Evolutionary conservation across 2,888 invertebrate genomes (phyloP), one percentile per base, ranked within the genome.

Genomic region (Napeogenes inachia): DNA sequence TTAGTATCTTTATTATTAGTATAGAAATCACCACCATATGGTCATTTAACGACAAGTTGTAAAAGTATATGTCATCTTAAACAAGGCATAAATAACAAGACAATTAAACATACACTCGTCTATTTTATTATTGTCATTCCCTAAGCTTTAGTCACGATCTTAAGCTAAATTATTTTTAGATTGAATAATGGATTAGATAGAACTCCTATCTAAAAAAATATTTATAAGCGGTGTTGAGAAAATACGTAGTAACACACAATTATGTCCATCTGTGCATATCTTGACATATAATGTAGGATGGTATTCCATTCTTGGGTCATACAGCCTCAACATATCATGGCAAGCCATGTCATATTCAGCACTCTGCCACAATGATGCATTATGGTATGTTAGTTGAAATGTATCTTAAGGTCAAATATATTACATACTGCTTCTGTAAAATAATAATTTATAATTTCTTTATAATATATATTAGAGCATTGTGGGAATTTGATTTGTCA

Each of bases 41-140:
- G 79, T 78, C 80, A 75, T 75, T 89, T 89, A 87, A 89, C 85
- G 86, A 82, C 72, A 66, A 72, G 79, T 77, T 84, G 85, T 89
- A 88, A 88, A 89, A 87, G 83, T 85, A 83, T 87, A 87, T 81
- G 86, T 85, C 86, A 83, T 80, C 88, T 87, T 89, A 89, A 90
- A 89, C 89, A 89, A 88, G 89, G 89, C 89, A 88, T 89, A 89
- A 89, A 89, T 85, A 87, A 76, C 75, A 84, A 80, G 83, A 89
- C 83, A 87, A 87, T 87, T 89, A 89, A 89, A 88, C 85, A 84
- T 80, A 82, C 87, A 82, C 89, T 30, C 50, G 50, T 89, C 89
- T 85, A 83, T 89, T 90, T 90, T 89, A 90, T 89, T 87, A 76
- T 79, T 71, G 80, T 80, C 89, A 89, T 86, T 89, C 85, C 77